These are phyloP conservation scores for Sycophaga agraensis DNA, from an alignment of 1,140 invertebrate genomes.

Conservation along the genomic window DNA sequence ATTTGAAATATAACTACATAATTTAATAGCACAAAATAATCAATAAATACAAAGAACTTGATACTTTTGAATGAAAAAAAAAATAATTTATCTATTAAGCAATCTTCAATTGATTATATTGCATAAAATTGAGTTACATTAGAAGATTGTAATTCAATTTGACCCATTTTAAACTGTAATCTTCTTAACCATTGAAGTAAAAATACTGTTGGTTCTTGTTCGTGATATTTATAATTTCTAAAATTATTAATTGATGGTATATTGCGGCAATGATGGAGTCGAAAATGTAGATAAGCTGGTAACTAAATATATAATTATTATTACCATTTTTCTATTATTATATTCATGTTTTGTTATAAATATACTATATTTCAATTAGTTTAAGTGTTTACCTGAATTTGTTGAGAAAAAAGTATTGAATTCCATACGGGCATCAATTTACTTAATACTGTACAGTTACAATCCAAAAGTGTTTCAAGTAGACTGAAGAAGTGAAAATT, in stretches of 20 bases:
- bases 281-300: constrained; percentile 84
- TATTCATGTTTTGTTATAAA: constrained; percentile 5
- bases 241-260: constrained; percentile 59
- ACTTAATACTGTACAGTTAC: constrained; percentile 87
- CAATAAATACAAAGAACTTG: no score
- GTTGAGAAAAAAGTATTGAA: constrained; percentile 87
- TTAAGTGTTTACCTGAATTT: constrained; percentile 69
- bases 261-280: constrained; percentile 87
- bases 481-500: constrained; percentile 95
- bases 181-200: constrained; percentile 87
- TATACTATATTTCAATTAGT: constrained; percentile 11
- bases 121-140: constrained; percentile 86
- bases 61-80: no score
- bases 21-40: no score
- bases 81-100: no score
- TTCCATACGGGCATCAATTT: constrained; percentile 86
- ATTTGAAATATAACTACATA: no score
- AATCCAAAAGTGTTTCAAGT: constrained; percentile 93
- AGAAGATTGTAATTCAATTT: constrained; percentile 95
- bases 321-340: no score
- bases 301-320: constrained; percentile 64
- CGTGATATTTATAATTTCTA: constrained; percentile 43
- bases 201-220: constrained; percentile 53
- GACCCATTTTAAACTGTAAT: constrained; percentile 96
- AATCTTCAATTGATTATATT: no score